These are phyloP conservation scores for Clunio marinus DNA, from an alignment of 2,888 invertebrate genomes.

Conservation along the genomic window DNA sequence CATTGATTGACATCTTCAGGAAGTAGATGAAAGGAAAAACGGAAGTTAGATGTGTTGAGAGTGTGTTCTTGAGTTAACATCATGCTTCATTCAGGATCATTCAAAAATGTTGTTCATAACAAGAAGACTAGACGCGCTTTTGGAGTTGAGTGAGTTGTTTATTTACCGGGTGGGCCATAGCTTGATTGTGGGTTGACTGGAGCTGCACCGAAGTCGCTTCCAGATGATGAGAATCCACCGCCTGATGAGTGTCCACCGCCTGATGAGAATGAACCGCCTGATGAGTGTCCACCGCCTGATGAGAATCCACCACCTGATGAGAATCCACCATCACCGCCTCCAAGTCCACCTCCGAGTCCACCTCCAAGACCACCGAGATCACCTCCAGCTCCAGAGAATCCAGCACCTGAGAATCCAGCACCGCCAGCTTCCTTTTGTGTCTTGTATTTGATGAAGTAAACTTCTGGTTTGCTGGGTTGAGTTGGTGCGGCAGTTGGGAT, in stretches of 20 bases:
- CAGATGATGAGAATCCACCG: conserved; percentile 14
- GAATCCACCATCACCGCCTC: conserved; percentile 41
- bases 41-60: not conserved
- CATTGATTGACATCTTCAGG: not conserved
- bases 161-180: conserved; percentile 37
- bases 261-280: not conserved
- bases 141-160: not conserved
- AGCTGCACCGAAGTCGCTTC: not conserved
- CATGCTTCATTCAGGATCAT: conserved; percentile 21
- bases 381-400: not conserved
- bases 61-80: not conserved
- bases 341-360: conserved; percentile 46
- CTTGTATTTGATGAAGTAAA: conserved; percentile 84
- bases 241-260: not conserved
- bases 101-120: conserved; percentile 27
- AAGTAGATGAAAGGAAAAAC: not conserved
- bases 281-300: not conserved
- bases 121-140: conserved; percentile 38
- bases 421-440: conserved; percentile 48
- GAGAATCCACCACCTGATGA: conserved; percentile 29
- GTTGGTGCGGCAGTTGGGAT: conserved; percentile 75
- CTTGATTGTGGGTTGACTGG: conserved; percentile 24
- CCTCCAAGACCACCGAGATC: not conserved
- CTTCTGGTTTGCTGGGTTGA: conserved; percentile 82
- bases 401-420: conserved; percentile 40